Conservation (phyloP, 2,113 vertebrate species). For the Dromaius novaehollandiae region DNA sequence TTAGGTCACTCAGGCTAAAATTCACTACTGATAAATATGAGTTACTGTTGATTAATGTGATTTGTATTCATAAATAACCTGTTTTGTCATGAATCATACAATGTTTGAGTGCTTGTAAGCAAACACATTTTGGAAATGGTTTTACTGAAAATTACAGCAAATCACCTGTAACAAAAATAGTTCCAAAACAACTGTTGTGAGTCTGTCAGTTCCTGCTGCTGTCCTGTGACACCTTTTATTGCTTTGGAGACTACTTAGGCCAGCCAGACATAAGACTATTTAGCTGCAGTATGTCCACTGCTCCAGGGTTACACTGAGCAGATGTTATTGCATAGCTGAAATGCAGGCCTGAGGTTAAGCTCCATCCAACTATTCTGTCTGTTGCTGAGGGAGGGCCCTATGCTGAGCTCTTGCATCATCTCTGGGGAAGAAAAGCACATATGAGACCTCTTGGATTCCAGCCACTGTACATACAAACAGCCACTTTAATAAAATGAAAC, state of each 20-base stretch:
- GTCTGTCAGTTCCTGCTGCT: not conserved
- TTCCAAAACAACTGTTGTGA: not conserved
- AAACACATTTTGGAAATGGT: not conserved
- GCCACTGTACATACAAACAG: not conserved
- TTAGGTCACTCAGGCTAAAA: not conserved
- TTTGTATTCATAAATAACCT: not conserved
- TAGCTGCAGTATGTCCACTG: not conserved
- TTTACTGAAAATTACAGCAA: not conserved
- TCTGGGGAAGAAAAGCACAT: not conserved
- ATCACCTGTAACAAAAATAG: not conserved
- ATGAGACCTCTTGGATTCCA: not conserved
- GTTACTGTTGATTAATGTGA: not conserved
- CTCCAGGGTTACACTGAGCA: not conserved
- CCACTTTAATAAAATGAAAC: not conserved
- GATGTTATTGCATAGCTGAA: not conserved
- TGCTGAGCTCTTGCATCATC: not conserved
- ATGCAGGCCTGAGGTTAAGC: not conserved
- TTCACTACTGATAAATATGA: not conserved
- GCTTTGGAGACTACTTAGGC: not conserved
- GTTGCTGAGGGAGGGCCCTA: not conserved
- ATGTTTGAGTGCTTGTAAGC: not conserved
- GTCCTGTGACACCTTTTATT: not conserved
- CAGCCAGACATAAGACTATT: not conserved
- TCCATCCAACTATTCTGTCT: not conserved
- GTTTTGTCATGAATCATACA: not conserved